phyloP scores from a whole-genome alignment of 2,113 vertebrate species.

The Casuarius casuarius region DNA sequence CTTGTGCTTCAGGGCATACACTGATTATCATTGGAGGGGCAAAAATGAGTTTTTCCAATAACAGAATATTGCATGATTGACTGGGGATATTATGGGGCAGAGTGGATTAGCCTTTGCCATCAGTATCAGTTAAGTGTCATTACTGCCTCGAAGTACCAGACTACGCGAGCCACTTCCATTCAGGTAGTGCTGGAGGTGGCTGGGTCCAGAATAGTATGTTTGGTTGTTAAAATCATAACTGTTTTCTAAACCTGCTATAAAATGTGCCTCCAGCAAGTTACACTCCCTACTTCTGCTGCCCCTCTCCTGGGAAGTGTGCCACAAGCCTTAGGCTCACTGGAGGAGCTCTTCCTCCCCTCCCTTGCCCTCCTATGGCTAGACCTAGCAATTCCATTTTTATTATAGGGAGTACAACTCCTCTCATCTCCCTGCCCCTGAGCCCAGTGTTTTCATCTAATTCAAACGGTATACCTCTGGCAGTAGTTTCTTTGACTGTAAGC shows the following conservation, averaged over 20 bases:
- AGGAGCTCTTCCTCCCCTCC: background rate
- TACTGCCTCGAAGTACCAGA: constrained; percentile 18
- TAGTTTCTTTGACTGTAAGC: background rate
- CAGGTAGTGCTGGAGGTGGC: background rate
- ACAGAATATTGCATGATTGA: constrained; percentile 54
- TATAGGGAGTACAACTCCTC: background rate
- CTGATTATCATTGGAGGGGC: constrained; percentile 40
- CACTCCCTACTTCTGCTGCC: background rate
- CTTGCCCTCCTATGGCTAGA: background rate
- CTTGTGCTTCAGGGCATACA: constrained; percentile 37
- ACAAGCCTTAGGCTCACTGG: background rate
- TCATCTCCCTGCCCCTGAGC: too few species aligned
- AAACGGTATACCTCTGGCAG: background rate
- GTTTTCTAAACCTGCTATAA: background rate
- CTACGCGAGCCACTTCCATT: background rate
- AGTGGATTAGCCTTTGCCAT: constrained; percentile 59
- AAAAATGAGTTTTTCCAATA: constrained; percentile 69
- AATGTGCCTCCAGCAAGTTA: background rate
- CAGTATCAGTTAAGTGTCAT: constrained; percentile 46
- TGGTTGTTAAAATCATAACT: background rate
- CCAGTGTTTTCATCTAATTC: background rate
- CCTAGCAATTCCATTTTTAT: background rate
- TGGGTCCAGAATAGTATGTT: background rate
- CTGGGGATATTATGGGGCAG: constrained; percentile 47
- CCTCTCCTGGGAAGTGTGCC: background rate